Evolutionary conservation across 1,140 invertebrate species (phyloP).

Genomic region (Tetragnatha versicolor): DNA sequence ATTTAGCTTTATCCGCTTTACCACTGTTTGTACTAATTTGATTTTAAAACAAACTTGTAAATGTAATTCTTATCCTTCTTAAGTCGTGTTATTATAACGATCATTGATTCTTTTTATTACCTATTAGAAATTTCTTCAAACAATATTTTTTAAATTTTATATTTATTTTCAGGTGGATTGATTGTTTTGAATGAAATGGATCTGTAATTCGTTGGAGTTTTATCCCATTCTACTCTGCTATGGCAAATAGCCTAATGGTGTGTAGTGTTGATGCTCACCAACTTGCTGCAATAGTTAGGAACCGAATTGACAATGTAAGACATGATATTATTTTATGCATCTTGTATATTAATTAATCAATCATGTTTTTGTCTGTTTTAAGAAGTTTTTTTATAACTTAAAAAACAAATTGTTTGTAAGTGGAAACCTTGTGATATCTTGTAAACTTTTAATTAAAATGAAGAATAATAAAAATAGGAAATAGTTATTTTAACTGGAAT

Average conservation of each 20-base stretch:
- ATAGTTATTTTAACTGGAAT: no score
- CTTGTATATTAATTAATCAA: no score
- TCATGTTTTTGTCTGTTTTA: no score
- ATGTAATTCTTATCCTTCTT: background rate
- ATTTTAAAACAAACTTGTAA: background rate
- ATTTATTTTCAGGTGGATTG: background rate
- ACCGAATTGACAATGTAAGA: conserved; percentile 56
- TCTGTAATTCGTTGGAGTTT: background rate
- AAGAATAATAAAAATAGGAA: no score
- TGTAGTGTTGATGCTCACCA: conserved; percentile 55
- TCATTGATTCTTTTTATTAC: no score
- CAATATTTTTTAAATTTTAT: background rate
- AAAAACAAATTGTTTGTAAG: no score
- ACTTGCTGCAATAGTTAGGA: conserved; percentile 55
- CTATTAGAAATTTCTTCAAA: background rate
- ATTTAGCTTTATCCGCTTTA: background rate
- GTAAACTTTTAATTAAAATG: no score
- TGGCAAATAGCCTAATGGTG: conserved; percentile 53
- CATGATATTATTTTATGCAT: no score
- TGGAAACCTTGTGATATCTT: no score
- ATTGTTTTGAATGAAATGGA: conserved; percentile 12
- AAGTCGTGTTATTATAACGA: background rate
- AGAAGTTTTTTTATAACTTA: no score
- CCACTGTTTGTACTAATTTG: background rate
- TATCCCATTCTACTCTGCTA: conserved; percentile 12